A percentile compares a stretch with the other conserved stretches of the same genome.
phyloP scores from a whole-genome alignment of 2,797 vertebrate species.

The Gymnothorax javanicus region DNA sequence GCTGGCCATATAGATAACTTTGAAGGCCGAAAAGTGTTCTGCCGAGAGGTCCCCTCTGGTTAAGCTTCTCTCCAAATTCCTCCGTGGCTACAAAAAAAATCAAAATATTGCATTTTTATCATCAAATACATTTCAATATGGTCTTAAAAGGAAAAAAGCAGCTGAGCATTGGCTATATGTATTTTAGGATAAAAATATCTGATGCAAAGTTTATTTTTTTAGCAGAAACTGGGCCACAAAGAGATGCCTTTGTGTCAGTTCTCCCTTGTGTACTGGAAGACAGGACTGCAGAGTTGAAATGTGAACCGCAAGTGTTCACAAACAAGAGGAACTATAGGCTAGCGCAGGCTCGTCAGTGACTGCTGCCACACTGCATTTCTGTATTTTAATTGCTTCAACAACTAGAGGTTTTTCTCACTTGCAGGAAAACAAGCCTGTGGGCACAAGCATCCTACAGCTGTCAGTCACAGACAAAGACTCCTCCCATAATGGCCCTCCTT shows the following conservation, averaged over 20 bases:
- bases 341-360: not conserved
- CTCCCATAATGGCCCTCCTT: constrained; percentile 93
- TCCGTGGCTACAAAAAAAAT: not conserved
- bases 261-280: not conserved
- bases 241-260: constrained; percentile 16
- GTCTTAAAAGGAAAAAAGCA: not conserved
- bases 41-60: constrained; percentile 4
- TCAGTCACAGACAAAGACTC: constrained; percentile 92
- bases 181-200: not conserved
- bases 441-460: constrained; percentile 92
- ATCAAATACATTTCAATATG: constrained; percentile 8
- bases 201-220: not conserved
- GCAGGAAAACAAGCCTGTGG: constrained; percentile 95
- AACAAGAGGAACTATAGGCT: not conserved
- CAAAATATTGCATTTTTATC: constrained; percentile 17
- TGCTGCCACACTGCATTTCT: not conserved
- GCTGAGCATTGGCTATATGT: not conserved
- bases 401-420: not conserved
- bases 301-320: not conserved
- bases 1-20: constrained; percentile 11
- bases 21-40: constrained; percentile 2
- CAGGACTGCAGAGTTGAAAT: not conserved
- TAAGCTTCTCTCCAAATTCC: constrained; percentile 18
- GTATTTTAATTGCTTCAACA: not conserved
- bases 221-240: constrained; percentile 10